Evolutionary conservation across 1,140 invertebrate genomes (phyloP).

Genomic region (Saxidomus purpurata): DNA sequence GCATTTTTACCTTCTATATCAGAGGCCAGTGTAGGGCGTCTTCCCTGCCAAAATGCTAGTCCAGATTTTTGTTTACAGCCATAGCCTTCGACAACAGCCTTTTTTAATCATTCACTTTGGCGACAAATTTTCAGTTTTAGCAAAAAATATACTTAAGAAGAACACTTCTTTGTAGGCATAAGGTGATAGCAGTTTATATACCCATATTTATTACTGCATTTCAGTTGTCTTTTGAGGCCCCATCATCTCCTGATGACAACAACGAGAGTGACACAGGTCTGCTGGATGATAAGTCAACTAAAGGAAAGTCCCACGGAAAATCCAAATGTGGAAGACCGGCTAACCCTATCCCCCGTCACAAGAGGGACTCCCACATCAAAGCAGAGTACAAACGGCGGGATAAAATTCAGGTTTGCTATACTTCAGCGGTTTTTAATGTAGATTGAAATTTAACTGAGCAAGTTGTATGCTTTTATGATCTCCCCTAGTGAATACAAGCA

Average conservation of each 20-base stretch:
- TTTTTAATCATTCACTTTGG: too few relatives aligned
- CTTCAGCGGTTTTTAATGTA: background rate
- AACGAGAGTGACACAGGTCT: slow-evolving; percentile 40
- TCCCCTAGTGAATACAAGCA: background rate
- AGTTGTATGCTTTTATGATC: background rate
- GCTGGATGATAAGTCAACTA: background rate
- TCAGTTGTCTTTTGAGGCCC: slow-evolving; percentile 24
- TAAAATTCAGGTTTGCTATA: slow-evolving; percentile 93
- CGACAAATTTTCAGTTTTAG: too few relatives aligned
- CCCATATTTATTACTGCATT: too few relatives aligned
- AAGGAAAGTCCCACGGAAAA: background rate
- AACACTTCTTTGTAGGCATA: too few relatives aligned
- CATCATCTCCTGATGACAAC: slow-evolving; percentile 48
- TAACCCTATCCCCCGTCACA: slow-evolving; percentile 85
- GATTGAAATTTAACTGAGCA: background rate
- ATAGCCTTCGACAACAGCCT: too few relatives aligned
- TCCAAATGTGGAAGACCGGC: slow-evolving; percentile 79
- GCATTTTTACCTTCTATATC: too few relatives aligned
- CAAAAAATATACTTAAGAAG: too few relatives aligned
- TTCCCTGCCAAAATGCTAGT: too few relatives aligned
- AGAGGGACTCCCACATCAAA: slow-evolving; percentile 94
- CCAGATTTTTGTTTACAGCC: too few relatives aligned
- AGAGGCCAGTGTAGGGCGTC: too few relatives aligned
- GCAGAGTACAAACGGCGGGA: slow-evolving; percentile 98
- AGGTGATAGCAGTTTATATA: too few relatives aligned